Evolutionary conservation across 2,888 invertebrate species (phyloP).

Genomic region (Ellobium chinense): DNA sequence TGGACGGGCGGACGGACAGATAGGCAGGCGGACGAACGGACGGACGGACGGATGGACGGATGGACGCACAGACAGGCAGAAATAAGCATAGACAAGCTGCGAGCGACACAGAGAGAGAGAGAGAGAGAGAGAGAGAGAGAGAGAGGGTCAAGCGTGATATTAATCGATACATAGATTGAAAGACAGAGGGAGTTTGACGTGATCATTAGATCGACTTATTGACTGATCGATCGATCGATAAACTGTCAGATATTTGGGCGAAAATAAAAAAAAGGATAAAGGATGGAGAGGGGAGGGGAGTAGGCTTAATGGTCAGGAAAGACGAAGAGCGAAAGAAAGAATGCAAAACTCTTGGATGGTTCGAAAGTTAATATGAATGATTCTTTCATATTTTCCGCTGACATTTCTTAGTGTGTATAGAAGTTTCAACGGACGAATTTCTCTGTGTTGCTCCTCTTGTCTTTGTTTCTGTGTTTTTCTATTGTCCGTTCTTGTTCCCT

Average conservation of each 20-base stretch:
- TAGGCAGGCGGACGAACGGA: not conserved
- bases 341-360: too few species aligned
- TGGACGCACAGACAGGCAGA: not conserved
- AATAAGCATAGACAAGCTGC: not conserved
- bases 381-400: too few species aligned
- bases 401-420: too few species aligned
- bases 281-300: too few species aligned
- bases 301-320: too few species aligned
- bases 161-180: not conserved
- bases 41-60: not conserved
- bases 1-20: not conserved
- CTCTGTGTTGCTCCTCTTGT: too few species aligned
- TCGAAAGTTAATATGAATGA: too few species aligned
- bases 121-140: constrained; percentile 13
- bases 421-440: too few species aligned
- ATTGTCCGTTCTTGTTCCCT: too few species aligned
- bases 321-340: too few species aligned
- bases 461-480: too few species aligned
- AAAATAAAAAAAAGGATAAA: too few species aligned
- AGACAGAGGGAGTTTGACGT: not conserved
- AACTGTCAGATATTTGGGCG: not conserved
- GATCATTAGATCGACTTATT: not conserved
- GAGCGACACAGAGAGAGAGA: constrained; percentile 1
- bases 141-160: not conserved
- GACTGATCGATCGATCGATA: not conserved